Evolutionary conservation across 2,113 vertebrate genomes (phyloP).

Genomic region (Notiomystis cincta): DNA sequence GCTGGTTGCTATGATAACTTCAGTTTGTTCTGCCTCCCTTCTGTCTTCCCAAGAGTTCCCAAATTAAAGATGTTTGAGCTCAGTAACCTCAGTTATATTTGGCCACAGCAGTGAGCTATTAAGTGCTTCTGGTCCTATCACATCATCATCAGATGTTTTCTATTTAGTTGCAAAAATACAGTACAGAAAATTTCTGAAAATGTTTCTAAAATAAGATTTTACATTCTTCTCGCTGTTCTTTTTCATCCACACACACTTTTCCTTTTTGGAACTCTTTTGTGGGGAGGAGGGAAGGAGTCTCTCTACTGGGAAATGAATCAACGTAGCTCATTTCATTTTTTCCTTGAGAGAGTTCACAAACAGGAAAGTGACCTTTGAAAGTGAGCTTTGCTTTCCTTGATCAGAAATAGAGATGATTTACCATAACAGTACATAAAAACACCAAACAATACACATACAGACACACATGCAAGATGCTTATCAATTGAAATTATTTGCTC

Average conservation of each 20-base stretch:
- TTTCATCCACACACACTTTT: neutral
- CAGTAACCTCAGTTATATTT: neutral
- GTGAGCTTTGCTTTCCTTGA: neutral
- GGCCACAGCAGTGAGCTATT: neutral
- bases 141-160: neutral
- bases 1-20: neutral
- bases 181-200: neutral
- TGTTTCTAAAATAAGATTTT: neutral
- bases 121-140: neutral
- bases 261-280: neutral
- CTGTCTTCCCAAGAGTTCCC: neutral
- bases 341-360: neutral
- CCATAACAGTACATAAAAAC: neutral
- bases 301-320: neutral
- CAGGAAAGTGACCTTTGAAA: neutral
- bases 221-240: fast-evolving
- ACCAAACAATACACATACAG: fast-evolving
- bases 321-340: neutral
- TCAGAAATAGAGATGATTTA: neutral
- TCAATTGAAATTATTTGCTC: neutral
- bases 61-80: neutral
- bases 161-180: neutral
- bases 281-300: neutral
- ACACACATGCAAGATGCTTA: neutral
- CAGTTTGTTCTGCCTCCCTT: neutral